Percentiles rank a stretch among this genome's conserved stretches.
Evolutionary conservation across 1,140 invertebrate species (phyloP).

Genomic region (Myzus persicae): DNA sequence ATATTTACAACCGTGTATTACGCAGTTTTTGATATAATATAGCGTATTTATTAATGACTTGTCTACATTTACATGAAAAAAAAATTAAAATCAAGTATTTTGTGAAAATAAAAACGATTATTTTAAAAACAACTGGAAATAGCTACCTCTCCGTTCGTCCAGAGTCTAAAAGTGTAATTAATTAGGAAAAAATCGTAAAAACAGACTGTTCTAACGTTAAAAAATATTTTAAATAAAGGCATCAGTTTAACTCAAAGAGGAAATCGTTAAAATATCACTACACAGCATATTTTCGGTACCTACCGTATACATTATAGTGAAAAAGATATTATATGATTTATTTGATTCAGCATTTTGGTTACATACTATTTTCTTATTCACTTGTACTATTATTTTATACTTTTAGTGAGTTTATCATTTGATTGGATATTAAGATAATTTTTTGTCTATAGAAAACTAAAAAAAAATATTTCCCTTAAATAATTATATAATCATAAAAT

Average conservation of each 20-base stretch:
- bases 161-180: constrained; percentile 33
- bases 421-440: too few relatives aligned
- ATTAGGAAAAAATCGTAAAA: not conserved
- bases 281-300: not conserved
- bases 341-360: not conserved
- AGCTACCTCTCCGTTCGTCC: not conserved
- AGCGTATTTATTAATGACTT: constrained; percentile 3
- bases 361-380: too few relatives aligned
- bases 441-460: too few relatives aligned
- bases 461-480: too few relatives aligned
- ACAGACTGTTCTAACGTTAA: not conserved
- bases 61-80: not conserved
- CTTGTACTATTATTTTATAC: not conserved
- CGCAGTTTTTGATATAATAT: not conserved
- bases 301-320: not conserved
- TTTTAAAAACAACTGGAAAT: not conserved
- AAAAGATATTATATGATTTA: not conserved
- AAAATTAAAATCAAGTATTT: not conserved
- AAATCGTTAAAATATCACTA: constrained; percentile 13
- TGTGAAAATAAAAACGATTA: constrained; percentile 29
- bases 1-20: constrained; percentile 23
- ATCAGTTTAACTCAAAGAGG: not conserved
- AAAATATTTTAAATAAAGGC: constrained; percentile 25
- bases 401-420: too few relatives aligned
- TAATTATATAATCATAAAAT: too few relatives aligned